Percentiles rank a stretch among this genome's conserved stretches.
Conservation (phyloP, 2,888 invertebrate species). For the Bugula neritina region DNA sequence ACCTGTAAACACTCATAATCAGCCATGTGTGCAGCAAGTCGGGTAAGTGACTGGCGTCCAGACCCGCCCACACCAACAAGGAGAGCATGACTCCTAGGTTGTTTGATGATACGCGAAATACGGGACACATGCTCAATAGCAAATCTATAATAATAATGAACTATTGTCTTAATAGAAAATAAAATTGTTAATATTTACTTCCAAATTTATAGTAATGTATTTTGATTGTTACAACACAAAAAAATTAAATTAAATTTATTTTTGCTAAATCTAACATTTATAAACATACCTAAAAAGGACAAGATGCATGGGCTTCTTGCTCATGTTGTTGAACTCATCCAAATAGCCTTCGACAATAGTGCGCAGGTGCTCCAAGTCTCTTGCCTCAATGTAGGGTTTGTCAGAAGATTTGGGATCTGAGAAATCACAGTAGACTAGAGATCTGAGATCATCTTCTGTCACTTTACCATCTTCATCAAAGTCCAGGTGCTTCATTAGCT, state of each 20-base stretch:
- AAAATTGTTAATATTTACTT: too few species aligned
- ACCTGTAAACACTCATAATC: constrained; percentile 82
- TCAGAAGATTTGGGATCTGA: constrained; percentile 86
- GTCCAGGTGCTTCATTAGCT: constrained; percentile 66
- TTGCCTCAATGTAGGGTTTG: constrained; percentile 80
- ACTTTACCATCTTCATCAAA: constrained; percentile 56
- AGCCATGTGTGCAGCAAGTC: constrained; percentile 84
- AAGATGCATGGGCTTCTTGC: constrained; percentile 91
- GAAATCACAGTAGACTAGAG: constrained; percentile 88
- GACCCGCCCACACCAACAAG: constrained; percentile 89
- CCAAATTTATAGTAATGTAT: not conserved
- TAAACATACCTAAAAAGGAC: constrained; percentile 60
- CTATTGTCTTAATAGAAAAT: not conserved
- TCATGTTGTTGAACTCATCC: constrained; percentile 87
- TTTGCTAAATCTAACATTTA: not conserved
- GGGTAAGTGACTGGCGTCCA: constrained; percentile 81
- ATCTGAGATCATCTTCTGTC: constrained; percentile 74
- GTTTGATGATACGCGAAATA: constrained; percentile 72
- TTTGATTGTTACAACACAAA: not conserved
- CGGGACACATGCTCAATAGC: constrained; percentile 56
- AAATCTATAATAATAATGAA: constrained; percentile 62
- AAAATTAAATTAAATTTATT: not conserved
- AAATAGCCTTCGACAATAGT: constrained; percentile 80
- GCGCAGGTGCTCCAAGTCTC: constrained; percentile 72
- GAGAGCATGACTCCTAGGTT: constrained; percentile 82